Percentiles rank a stretch among this genome's conserved stretches.
These are phyloP conservation scores for Mesochorus sp. DNA, from an alignment of 2,888 invertebrate species.

Conservation along the genomic window DNA sequence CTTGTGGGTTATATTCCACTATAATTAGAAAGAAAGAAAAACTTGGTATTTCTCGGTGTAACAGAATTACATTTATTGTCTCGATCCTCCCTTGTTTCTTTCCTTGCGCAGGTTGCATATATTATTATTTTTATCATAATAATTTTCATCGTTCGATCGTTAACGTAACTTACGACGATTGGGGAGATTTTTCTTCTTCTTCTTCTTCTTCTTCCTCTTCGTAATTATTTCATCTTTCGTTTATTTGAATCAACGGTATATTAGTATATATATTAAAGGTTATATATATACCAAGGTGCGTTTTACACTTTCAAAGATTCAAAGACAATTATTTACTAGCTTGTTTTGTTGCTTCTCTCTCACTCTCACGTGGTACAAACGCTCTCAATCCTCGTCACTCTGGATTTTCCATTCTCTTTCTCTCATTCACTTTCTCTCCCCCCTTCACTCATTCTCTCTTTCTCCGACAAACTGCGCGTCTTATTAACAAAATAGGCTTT, in stretches of 20 bases:
- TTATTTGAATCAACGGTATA: constrained; percentile 28
- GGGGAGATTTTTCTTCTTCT: constrained; percentile 62
- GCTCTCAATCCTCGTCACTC: constrained; percentile 46
- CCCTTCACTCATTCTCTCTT: neutral
- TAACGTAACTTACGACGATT: constrained; percentile 75
- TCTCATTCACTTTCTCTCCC: neutral
- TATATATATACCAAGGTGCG: constrained; percentile 59
- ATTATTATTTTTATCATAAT: constrained; percentile 58
- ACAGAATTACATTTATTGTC: constrained; percentile 82
- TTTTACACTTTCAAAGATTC: constrained; percentile 66
- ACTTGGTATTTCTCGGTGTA: constrained; percentile 81
- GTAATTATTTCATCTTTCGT: neutral
- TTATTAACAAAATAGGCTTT: too few species aligned
- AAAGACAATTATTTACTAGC: constrained; percentile 34
- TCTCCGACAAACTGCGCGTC: too few species aligned
- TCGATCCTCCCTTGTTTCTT: constrained; percentile 78
- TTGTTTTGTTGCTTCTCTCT: constrained; percentile 34
- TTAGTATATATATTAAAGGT: constrained; percentile 22
- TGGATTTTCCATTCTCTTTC: constrained; percentile 13
- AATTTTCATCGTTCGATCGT: constrained; percentile 65
- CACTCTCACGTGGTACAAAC: constrained; percentile 43
- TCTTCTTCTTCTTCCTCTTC: constrained; percentile 25
- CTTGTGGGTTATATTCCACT: constrained; percentile 76
- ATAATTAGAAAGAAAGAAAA: constrained; percentile 81
- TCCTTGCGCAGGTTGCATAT: constrained; percentile 62